Conservation (phyloP, 2,888 invertebrate genomes). For the Nomada hirtipes region DNA sequence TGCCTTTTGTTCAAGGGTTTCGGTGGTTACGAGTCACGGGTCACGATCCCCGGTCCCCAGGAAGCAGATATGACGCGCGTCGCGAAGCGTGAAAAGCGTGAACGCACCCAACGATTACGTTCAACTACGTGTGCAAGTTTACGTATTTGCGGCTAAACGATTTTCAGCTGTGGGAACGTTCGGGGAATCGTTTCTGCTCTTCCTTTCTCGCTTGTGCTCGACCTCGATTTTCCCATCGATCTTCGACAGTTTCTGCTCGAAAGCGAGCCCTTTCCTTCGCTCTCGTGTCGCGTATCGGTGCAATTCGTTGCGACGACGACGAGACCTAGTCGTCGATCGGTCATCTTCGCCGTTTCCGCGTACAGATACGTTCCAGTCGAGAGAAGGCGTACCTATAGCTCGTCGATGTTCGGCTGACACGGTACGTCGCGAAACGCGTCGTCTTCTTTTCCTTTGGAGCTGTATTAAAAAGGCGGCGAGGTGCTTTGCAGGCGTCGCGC, state of each 20-base stretch:
- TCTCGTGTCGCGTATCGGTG: too few relatives aligned
- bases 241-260: too few relatives aligned
- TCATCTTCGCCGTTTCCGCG: slow-evolving; percentile 31
- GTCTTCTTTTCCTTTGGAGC: not conserved
- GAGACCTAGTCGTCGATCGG: not conserved
- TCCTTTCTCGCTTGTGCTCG: too few relatives aligned
- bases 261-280: too few relatives aligned
- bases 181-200: not conserved
- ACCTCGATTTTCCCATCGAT: too few relatives aligned
- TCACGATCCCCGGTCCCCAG: slow-evolving; percentile 79
- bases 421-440: slow-evolving; percentile 1
- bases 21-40: slow-evolving; percentile 69
- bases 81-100: slow-evolving; percentile 82
- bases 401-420: not conserved
- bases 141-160: slow-evolving; percentile 29
- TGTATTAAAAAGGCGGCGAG: not conserved
- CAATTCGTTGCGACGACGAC: too few relatives aligned
- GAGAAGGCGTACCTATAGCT: slow-evolving; percentile 30
- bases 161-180: not conserved
- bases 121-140: slow-evolving; percentile 13
- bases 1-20: slow-evolving; percentile 67
- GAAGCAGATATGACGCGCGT: slow-evolving; percentile 84
- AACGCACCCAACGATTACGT: slow-evolving; percentile 80
- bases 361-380: slow-evolving; percentile 44
- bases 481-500: slow-evolving; percentile 22